Base-by-base conservation (phyloP, 2,797 vertebrate species). In the Adelosebastes latens region DNA sequence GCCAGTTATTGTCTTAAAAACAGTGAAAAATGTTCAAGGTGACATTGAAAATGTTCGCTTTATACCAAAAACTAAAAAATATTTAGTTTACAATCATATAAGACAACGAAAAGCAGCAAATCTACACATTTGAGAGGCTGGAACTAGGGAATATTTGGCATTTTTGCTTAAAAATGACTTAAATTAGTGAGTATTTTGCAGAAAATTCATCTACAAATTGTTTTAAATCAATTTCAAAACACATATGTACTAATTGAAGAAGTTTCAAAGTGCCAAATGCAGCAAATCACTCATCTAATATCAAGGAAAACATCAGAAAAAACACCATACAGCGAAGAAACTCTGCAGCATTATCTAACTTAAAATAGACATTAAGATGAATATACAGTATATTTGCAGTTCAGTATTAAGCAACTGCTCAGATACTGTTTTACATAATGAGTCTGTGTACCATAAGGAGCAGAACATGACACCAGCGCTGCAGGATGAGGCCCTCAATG, bases 401-500 rank as follows among this genome's bases (percentile, higher is more conserved):
- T 65, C 3, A 53, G 25, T 55, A 29, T 18, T 2, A 42, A 78
- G 67, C 36, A 39, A 39, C 65, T 42, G 72, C 24, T 39, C 8
- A 8, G 20, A 25, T 5, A 20, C 32, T 3, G 61, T n/a, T 59
- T 64, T 67, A 18, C 6, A 42, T 46, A 46, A 46, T 46, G 42
- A 46, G 14, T 22, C 25, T 20, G 42, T 73, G 67, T 68, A 46
- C 42, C 42, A 46, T 65, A 82, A 87, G 1, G 34, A 87, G 77
- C 46, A 14, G 39, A 69, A 66, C 32, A 27, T 55, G 79, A 86
- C 8, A 81, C 72, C 78, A 29, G 74, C 62, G 29, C 75, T 27
- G 34, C 22, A 22, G 32, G 52, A 2, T 12, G 16, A 34, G 7
- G 53, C 34, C 64, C 32, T 69, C 31, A 55, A 18, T 6, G 78